Percentiles rank a stretch among this genome's conserved stretches.
These are phyloP conservation scores for Mimachlamys varia DNA, from an alignment of 2,888 invertebrate genomes.

Conservation along the genomic window DNA sequence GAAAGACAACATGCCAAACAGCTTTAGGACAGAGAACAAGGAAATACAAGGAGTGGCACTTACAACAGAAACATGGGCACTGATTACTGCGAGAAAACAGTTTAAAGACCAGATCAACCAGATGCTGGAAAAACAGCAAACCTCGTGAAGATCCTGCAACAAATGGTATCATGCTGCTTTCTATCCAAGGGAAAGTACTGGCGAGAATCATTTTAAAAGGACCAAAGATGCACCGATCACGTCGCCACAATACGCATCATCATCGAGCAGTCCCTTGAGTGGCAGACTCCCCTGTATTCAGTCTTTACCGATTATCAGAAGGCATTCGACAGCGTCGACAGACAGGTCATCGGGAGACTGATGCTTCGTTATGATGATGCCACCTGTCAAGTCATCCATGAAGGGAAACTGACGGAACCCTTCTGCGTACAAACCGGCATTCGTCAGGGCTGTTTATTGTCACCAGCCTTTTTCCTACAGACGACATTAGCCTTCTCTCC, in stretches of 20 bases:
- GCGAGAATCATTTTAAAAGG: slow-evolving; percentile 43
- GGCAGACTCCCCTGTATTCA: slow-evolving; percentile 36
- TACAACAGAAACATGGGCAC: too few relatives aligned
- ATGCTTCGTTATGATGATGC: slow-evolving; percentile 32
- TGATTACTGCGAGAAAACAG: too few relatives aligned
- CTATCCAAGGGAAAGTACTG: too few relatives aligned
- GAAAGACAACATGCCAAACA: background rate
- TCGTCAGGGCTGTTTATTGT: slow-evolving; percentile 43
- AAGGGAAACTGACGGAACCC: slow-evolving; percentile 42
- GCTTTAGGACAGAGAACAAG: background rate
- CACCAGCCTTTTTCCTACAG: slow-evolving; percentile 45
- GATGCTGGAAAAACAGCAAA: background rate
- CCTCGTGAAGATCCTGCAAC: slow-evolving; percentile 39
- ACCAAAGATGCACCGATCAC: background rate
- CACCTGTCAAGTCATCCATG: slow-evolving; percentile 37
- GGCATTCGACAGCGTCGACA: slow-evolving; percentile 49
- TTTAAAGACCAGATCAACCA: background rate
- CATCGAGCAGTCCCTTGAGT: slow-evolving; percentile 34
- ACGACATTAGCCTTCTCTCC: slow-evolving; percentile 37
- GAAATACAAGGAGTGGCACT: too few relatives aligned
- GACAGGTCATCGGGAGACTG: slow-evolving; percentile 45
- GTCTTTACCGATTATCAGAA: slow-evolving; percentile 47
- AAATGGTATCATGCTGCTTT: slow-evolving; percentile 53
- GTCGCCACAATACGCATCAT: slow-evolving; percentile 32
- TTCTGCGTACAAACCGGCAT: slow-evolving; percentile 42